Evolutionary conservation across 2,113 vertebrate genomes (phyloP).

Genomic region (Pelobates fuscus): DNA sequence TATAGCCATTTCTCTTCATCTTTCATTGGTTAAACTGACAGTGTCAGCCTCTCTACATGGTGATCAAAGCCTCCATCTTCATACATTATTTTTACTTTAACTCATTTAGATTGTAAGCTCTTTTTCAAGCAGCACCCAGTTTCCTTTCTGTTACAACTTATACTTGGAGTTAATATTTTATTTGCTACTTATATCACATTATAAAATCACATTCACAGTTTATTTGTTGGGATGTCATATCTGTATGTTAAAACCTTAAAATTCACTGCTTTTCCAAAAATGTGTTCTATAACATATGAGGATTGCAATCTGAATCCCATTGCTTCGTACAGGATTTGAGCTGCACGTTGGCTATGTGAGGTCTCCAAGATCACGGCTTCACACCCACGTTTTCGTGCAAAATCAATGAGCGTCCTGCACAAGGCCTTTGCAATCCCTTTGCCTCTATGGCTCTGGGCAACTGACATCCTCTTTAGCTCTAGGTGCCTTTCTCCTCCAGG

Average conservation of each 20-base stretch:
- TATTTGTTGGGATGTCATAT: background rate
- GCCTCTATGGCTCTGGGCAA: background rate
- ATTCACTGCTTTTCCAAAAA: background rate
- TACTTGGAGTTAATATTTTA: too few relatives aligned
- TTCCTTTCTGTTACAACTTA: too few relatives aligned
- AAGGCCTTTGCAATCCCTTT: conserved; percentile 47
- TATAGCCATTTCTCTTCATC: too few relatives aligned
- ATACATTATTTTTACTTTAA: too few relatives aligned
- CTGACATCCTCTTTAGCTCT: conserved; percentile 29
- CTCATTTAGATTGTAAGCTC: too few relatives aligned
- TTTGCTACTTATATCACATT: too few relatives aligned
- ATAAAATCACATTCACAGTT: too few relatives aligned
- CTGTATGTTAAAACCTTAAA: background rate
- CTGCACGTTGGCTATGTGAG: background rate
- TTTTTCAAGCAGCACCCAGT: too few relatives aligned
- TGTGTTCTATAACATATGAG: background rate
- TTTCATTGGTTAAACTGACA: too few relatives aligned
- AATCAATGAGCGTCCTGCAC: conserved; percentile 50
- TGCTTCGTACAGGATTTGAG: background rate
- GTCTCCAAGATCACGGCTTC: background rate
- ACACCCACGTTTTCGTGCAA: conserved; percentile 40
- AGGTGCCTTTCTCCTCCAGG: background rate
- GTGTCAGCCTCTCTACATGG: too few relatives aligned
- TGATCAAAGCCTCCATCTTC: too few relatives aligned
- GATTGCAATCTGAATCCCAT: conserved; percentile 48